phyloP scores from a whole-genome alignment of 2,797 vertebrate species.

The Coreius guichenoti region DNA sequence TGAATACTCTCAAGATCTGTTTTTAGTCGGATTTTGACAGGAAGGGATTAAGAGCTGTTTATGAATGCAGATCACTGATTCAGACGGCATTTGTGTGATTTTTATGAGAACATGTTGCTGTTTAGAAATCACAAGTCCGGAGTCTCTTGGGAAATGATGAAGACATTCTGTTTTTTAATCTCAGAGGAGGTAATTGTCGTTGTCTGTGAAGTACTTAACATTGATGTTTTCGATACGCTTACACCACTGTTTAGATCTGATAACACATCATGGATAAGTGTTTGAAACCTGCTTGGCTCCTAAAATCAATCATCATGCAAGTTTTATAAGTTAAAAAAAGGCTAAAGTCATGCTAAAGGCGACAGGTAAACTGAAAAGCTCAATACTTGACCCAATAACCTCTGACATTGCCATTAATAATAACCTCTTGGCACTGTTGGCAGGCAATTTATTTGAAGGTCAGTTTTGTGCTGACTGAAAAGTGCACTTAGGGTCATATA shows the following conservation, averaged over 20 bases:
- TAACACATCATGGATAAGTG: neutral
- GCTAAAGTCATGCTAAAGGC: neutral
- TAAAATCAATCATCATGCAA: constrained; percentile 28
- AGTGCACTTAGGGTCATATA: neutral
- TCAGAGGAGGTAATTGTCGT: neutral
- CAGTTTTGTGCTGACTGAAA: constrained; percentile 11
- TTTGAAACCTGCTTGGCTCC: neutral
- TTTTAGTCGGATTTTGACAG: constrained; percentile 35
- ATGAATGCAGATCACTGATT: constrained; percentile 23
- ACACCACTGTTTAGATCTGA: neutral
- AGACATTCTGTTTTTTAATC: neutral
- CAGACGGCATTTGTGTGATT: constrained; percentile 29
- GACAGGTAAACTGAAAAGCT: constrained; percentile 10
- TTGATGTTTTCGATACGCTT: constrained; percentile 4
- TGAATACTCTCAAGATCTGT: constrained; percentile 34
- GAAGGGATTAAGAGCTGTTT: constrained; percentile 36
- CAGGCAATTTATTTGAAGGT: constrained; percentile 24
- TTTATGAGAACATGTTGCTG: neutral
- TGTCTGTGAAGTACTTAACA: constrained; percentile 6
- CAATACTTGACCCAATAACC: constrained; percentile 12
- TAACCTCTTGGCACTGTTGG: neutral
- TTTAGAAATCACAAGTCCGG: neutral
- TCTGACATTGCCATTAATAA: constrained; percentile 21
- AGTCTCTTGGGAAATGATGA: constrained; percentile 29
- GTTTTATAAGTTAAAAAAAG: constrained; percentile 1